Conservation (phyloP, 1,140 invertebrate species). For the Sarcophaga peregrina region DNA sequence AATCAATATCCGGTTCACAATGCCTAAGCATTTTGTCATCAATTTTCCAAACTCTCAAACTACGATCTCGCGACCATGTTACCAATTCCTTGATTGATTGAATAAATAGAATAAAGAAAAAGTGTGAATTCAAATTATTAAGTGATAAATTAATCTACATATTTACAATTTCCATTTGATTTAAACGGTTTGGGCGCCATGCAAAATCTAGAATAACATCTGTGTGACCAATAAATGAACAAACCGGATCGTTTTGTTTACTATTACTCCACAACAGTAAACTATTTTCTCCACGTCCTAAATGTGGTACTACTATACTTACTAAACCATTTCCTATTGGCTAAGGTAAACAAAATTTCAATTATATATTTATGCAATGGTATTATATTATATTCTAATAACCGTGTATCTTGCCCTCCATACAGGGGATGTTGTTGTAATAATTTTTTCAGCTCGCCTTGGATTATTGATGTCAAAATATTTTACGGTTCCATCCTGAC, state of each 20-base stretch:
- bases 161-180: constrained; percentile 58
- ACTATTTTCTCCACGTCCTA: constrained; percentile 82
- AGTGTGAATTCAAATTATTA: background rate
- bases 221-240: constrained; percentile 90
- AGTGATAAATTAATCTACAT: constrained; percentile 18
- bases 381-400: background rate
- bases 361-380: background rate
- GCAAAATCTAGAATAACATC: constrained; percentile 96
- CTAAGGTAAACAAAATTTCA: constrained; percentile 66
- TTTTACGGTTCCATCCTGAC: constrained; percentile 94
- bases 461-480: constrained; percentile 92
- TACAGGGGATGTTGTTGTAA: constrained; percentile 88
- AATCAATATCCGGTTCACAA: constrained; percentile 68
- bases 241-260: constrained; percentile 78
- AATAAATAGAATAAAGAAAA: background rate
- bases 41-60: constrained; percentile 89
- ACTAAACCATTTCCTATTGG: constrained; percentile 93
- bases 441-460: constrained; percentile 81
- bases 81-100: constrained; percentile 77
- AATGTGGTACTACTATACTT: constrained; percentile 87
- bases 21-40: constrained; percentile 84
- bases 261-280: constrained; percentile 84
- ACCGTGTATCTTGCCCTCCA: constrained; percentile 93
- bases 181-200: constrained; percentile 77
- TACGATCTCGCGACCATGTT: constrained; percentile 96